Base-by-base conservation (phyloP, 2,113 vertebrate genomes). In the Lethenteron reissneri region DNA sequence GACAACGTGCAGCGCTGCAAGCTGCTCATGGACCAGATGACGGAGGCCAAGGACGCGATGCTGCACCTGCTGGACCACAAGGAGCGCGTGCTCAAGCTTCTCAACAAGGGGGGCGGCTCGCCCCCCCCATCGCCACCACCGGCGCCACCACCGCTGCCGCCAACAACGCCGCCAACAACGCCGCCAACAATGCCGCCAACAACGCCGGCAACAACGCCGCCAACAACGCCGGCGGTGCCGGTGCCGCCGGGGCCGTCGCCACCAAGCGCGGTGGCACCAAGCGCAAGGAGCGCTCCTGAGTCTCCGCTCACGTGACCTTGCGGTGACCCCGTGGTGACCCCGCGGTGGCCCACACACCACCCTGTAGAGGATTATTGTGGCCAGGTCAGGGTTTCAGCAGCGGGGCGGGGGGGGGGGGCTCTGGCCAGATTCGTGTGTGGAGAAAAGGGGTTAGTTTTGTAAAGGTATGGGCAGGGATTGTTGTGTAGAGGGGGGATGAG, bases 21-120 rank as follows among this genome's bases (percentile, higher is more conserved):
- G 79, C 85, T 99, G n/a, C 92, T 99, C 75, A 99, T 97, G 89
- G 94, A 99, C 84, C 94, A 99, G 82, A 96, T 99, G 79, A 89
- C 83, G 1, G 94, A 99, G 78, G 90, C 94, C 77, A 85, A 91
- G 78, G 94, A 99, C 83, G 92, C 90, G 78, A 99, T 99, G 94
- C 87, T 99, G 78, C 95, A 97, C 76, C 90, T 99, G 59, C 84
- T 99, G 75, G 94, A 97, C 78, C 94, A 97, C 79, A 99, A 95
- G 77, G 94, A 99, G 41, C 86, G 91, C 72, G 94, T 99, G 75
- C 80, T 99, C 78, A 99, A 99, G 79, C 86, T 99, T 77, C 85
- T 99, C 73, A 97, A 99, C 82, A 97, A 97, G 82, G 97, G 94
- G 1, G 89, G 89, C 70, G 21, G 21, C 11, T n/a, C 62, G 21